Evolutionary conservation across 2,888 invertebrate genomes (phyloP), one percentile per base, ranked within the genome.

Genomic region (Ischnura elegans): DNA sequence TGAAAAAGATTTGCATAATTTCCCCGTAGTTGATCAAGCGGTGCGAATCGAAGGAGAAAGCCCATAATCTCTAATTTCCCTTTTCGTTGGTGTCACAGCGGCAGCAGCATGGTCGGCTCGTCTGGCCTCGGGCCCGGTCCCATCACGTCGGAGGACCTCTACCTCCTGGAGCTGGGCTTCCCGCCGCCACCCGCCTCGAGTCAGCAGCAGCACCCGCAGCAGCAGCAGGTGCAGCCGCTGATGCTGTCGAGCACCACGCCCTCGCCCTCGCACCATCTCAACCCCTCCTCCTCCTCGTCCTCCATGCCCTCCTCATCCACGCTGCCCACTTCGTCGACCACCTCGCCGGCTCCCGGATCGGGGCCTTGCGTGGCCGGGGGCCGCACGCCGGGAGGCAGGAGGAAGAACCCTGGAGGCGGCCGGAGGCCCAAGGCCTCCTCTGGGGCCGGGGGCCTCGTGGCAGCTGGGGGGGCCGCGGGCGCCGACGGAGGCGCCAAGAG

Each of bases 181-280:
- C 97, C 97, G 94, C 98, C 98, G 95, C 96, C 97, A 94, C 96
- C 97, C 97, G 95, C 97, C 98, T 96, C 97, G 98, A 96, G 98
- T 97, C 98, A 98, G 96, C 98, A 98, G 96, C 98, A 98, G 95
- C 97, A 98, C 95, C 98, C 98, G 96, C 97, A 36, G 29, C 10
- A 13, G 29, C 98, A 95, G n/a, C 10, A 25, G 45, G 61, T 66
- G 42, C 90, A 55, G 42, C 90, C 66, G 61, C 61, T 90, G 4
- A 61, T 90, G 61, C 66, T 66, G 43, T 25, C 61, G n/a, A 90
- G 61, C 90, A 43, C 90, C 90, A 43, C 90, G 29, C 66, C 61
- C 42, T 90, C 90, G 8, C 61, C 90, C 90, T 90, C 90, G n/a
- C 90, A 90, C 66, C 90, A 90, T 45, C 29, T 90, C 61, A 90